Percentiles rank a stretch among this genome's conserved stretches.
Conservation (phyloP, 2,888 invertebrate genomes). For the Loripinus fragilis region DNA sequence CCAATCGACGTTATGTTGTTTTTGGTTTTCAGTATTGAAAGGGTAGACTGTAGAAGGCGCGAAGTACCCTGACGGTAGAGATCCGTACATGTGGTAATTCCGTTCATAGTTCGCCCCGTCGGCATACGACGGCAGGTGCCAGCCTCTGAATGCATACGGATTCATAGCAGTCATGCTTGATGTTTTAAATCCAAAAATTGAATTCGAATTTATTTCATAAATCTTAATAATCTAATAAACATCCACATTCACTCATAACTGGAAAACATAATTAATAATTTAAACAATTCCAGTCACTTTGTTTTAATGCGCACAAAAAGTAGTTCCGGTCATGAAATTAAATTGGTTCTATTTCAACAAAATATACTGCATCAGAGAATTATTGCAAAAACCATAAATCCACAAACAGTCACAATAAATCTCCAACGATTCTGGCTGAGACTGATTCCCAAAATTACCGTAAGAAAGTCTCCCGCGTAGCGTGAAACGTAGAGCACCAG, state of each 20-base stretch:
- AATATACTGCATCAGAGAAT: neutral
- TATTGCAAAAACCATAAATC: neutral
- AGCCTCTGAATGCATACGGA: slow-evolving; percentile 77
- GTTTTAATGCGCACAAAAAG: neutral
- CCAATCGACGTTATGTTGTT: slow-evolving; percentile 75
- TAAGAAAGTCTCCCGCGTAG: neutral
- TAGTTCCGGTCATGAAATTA: neutral
- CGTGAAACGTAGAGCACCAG: slow-evolving; percentile 12
- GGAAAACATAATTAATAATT: neutral
- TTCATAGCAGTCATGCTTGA: slow-evolving; percentile 70
- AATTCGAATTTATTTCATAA: neutral
- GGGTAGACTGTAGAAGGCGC: slow-evolving; percentile 74
- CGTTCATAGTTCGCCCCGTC: slow-evolving; percentile 75
- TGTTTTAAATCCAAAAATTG: neutral
- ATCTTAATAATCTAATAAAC: neutral
- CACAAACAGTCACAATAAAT: neutral
- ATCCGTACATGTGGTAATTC: slow-evolving; percentile 77
- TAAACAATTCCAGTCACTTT: neutral
- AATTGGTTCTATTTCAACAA: slow-evolving; percentile 2
- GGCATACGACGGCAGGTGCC: slow-evolving; percentile 77
- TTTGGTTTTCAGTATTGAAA: slow-evolving; percentile 73
- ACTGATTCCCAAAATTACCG: slow-evolving; percentile 12
- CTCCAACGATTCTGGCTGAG: neutral
- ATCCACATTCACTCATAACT: neutral
- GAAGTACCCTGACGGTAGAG: slow-evolving; percentile 77